Evolutionary conservation across 2,888 invertebrate species (phyloP).

Genomic region (Leistus spinibarbis): DNA sequence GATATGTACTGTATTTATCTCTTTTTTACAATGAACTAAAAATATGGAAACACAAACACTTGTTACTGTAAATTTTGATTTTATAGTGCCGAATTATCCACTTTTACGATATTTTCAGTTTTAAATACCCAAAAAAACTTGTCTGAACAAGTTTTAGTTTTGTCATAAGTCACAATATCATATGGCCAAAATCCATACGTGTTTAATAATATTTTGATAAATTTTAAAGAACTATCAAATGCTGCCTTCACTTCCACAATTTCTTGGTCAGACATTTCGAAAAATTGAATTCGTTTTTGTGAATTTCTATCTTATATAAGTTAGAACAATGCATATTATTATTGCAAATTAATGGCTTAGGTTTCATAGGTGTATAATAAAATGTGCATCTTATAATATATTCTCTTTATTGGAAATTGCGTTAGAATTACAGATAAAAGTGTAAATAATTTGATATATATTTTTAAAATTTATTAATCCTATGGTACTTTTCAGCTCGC

Average conservation of each 20-base stretch:
- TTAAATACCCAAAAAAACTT: not conserved
- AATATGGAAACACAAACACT: too few relatives aligned
- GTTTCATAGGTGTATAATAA: too few relatives aligned
- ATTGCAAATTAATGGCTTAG: too few relatives aligned
- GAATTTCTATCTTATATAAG: not conserved
- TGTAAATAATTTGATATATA: not conserved
- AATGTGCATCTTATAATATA: too few relatives aligned
- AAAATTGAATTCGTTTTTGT: too few relatives aligned
- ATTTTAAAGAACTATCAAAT: not conserved
- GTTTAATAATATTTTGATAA: not conserved
- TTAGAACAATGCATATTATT: not conserved
- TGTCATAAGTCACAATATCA: not conserved
- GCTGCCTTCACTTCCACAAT: not conserved
- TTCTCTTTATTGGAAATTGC: not conserved
- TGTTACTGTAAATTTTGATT: too few relatives aligned
- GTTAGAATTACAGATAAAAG: not conserved
- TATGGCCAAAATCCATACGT: not conserved
- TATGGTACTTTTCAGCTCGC: too few relatives aligned
- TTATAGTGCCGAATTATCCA: too few relatives aligned
- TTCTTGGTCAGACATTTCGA: not conserved
- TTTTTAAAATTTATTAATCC: too few relatives aligned
- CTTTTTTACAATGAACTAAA: too few relatives aligned
- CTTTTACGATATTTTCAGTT: too few relatives aligned
- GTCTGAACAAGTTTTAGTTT: not conserved
- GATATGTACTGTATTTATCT: too few relatives aligned